Evolutionary conservation across 2,797 vertebrate species (phyloP).

Genomic region (Danio aesculapii): DNA sequence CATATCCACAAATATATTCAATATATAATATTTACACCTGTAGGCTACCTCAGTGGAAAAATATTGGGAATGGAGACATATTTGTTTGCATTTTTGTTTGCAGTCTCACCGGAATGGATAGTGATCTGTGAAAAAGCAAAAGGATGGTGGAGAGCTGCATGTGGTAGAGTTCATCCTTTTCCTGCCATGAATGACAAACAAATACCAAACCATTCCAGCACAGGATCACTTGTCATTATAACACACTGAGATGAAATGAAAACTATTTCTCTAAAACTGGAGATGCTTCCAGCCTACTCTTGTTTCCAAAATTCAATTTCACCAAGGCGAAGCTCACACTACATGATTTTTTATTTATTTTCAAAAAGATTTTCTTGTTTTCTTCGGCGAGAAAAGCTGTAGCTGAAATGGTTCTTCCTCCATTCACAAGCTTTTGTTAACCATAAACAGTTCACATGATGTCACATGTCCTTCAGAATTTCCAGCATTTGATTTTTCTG

Average conservation of each 20-base stretch:
- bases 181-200: neutral
- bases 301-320: neutral
- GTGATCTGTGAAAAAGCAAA: neutral
- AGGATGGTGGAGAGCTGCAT: neutral
- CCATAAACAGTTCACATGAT: neutral
- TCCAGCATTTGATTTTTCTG: neutral
- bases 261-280: neutral
- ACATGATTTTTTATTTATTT: neutral
- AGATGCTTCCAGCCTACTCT: neutral
- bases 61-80: neutral
- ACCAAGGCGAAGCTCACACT: neutral
- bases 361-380: neutral
- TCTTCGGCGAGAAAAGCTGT: neutral
- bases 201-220: neutral
- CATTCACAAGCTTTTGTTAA: neutral
- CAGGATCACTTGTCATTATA: neutral
- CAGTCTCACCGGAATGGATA: neutral
- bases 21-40: neutral
- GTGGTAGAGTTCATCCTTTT: neutral
- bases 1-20: no score
- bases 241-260: neutral
- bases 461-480: neutral
- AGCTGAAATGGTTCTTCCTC: neutral
- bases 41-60: neutral
- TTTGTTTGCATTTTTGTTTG: neutral